Base-by-base conservation (phyloP, 2,113 vertebrate species). In the Amblyopsis rosae region DNA sequence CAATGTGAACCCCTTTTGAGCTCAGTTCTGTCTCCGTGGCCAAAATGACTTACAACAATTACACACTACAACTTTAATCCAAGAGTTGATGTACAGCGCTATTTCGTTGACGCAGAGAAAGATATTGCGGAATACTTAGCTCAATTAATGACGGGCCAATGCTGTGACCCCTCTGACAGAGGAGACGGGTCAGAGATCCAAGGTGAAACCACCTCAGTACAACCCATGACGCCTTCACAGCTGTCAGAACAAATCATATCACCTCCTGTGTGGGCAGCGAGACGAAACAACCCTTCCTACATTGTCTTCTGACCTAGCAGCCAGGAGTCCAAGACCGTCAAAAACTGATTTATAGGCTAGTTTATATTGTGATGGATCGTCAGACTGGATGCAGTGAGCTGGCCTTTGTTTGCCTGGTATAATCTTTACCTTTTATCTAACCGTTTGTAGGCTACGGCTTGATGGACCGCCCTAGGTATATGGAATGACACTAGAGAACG, bases 221-320 rank as follows among this genome's bases (percentile, higher is more conserved):
- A 72, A 65, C 75, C 82, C 72, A 74, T 75, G 74, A 85, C 78
- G 76, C 61, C 76, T 72, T 75, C 26, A 53, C 77, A 49, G 77
- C 80, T 87, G 89, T 92, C 92, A 88, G 65, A 70, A 67, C 58
- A 50, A 63, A 82, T 89, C 71, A 82, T 53, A 54, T 90, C 86
- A 88, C 67, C 48, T 82, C 73, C 65, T 5, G 12, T 16, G 49
- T 55, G 65, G 65, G 49, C 53, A 51, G 55, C 58, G 12, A 59
- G 71, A 83, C 71, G 47, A 68, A 77, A 77, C 80, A 76, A 65
- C 65, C 46, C 55, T 72, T 75, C 16, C n/a, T 58, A 50, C 58
- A 26, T 64, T 32, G 59, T 75, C 62, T 77, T 76, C 57, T 63
- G 47, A 76, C 49, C 73, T 71, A 62, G 69, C 79, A 66, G 58